Conservation (phyloP, 2,888 invertebrate genomes). For the Lamellibrachia columna region DNA sequence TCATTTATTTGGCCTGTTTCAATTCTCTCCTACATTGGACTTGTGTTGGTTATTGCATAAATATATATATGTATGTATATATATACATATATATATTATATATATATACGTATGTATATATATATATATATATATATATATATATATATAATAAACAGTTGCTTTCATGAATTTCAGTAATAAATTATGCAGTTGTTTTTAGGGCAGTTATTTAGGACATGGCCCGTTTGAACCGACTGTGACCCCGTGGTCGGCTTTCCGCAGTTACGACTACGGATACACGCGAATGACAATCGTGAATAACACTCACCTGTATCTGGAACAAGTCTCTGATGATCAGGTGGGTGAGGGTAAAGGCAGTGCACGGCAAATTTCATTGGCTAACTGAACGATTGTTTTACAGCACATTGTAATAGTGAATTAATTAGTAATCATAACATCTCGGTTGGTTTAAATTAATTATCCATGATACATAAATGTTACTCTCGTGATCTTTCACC, state of each 20-base stretch:
- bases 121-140: background rate
- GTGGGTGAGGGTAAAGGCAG: conserved; percentile 38
- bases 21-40: too few species aligned
- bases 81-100: background rate
- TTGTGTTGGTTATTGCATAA: too few species aligned
- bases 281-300: conserved; percentile 87
- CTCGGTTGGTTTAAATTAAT: too few species aligned
- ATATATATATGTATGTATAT: too few species aligned
- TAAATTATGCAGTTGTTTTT: background rate
- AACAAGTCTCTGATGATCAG: conserved; percentile 77
- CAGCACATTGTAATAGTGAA: background rate
- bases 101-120: background rate
- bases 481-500: too few species aligned
- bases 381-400: background rate
- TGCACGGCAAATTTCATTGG: background rate
- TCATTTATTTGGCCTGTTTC: too few species aligned
- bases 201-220: conserved; percentile 84
- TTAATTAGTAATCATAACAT: too few species aligned
- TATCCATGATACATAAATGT: too few species aligned
- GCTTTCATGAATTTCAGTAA: background rate
- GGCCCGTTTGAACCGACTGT: conserved; percentile 76
- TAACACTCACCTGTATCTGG: conserved; percentile 84
- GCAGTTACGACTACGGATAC: conserved; percentile 91
- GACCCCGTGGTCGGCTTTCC: conserved; percentile 84
- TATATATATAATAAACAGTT: background rate